These are phyloP conservation scores for Drepana falcataria DNA, from an alignment of 2,888 invertebrate genomes.

Conservation along the genomic window DNA sequence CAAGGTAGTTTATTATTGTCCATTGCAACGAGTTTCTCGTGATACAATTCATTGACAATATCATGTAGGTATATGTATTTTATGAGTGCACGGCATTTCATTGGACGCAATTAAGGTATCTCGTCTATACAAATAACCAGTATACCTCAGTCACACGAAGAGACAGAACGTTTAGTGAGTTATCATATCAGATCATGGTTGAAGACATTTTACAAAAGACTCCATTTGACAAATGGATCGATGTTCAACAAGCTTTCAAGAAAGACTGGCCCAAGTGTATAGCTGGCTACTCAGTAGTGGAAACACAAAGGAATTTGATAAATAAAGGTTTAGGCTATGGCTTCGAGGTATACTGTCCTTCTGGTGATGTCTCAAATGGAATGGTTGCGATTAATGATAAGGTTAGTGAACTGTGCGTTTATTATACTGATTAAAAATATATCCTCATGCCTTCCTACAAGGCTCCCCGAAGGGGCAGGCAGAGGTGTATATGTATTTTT, in stretches of 20 bases:
- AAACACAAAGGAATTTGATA: slow-evolving; percentile 46
- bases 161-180: background rate
- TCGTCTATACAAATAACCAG: too few relatives aligned
- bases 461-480: too few relatives aligned
- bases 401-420: slow-evolving; percentile 29
- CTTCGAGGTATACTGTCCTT: slow-evolving; percentile 58
- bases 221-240: slow-evolving; percentile 31
- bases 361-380: slow-evolving; percentile 51
- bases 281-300: slow-evolving; percentile 46
- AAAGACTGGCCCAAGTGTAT: slow-evolving; percentile 44
- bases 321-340: slow-evolving; percentile 31
- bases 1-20: too few relatives aligned
- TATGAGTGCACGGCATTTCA: too few relatives aligned
- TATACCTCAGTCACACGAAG: too few relatives aligned
- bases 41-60: too few relatives aligned
- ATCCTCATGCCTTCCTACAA: too few relatives aligned
- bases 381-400: slow-evolving; percentile 46
- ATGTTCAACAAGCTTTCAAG: slow-evolving; percentile 30
- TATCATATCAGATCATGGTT: slow-evolving; percentile 1
- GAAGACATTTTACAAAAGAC: slow-evolving; percentile 24
- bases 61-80: too few relatives aligned
- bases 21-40: too few relatives aligned
- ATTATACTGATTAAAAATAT: too few relatives aligned
- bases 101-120: too few relatives aligned
- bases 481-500: too few relatives aligned